These are phyloP conservation scores for Graptemys geographica DNA, from an alignment of 2,797 vertebrate species.

Conservation along the genomic window DNA sequence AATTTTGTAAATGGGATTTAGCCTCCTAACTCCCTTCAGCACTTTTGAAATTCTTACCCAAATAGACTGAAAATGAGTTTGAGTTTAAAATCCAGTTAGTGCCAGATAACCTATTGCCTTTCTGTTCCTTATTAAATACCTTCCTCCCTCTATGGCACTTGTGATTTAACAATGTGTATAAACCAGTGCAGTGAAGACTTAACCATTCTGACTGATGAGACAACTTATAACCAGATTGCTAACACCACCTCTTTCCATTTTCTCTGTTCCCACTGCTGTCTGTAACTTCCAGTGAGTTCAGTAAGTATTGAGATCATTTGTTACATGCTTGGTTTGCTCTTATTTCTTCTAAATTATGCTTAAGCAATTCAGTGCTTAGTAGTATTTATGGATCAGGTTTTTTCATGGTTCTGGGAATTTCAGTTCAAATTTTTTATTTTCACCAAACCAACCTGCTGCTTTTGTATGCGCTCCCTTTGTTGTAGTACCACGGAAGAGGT, in stretches of 20 bases:
- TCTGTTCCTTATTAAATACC: neutral
- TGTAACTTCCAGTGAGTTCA: constrained; percentile 75
- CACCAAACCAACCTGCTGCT: accelerated
- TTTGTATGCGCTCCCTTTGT: neutral
- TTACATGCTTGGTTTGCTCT: constrained; percentile 50
- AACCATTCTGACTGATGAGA: neutral
- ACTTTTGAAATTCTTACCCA: neutral
- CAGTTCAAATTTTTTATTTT: accelerated
- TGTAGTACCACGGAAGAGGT: neutral
- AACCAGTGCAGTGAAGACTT: neutral
- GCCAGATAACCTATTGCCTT: neutral
- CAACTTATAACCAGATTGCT: constrained; percentile 32
- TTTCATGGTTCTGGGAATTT: neutral
- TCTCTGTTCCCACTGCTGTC: constrained; percentile 80
- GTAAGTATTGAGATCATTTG: constrained; percentile 77
- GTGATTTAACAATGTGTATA: neutral
- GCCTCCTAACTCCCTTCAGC: neutral
- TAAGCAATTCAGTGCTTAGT: accelerated
- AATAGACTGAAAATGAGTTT: neutral
- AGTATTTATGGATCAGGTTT: neutral
- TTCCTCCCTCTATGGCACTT: accelerated
- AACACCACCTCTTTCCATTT: constrained; percentile 73
- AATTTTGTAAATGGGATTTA: neutral
- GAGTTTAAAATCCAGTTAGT: neutral
- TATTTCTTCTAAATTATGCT: neutral